These are phyloP conservation scores for Parazoanthus atlanticus DNA, from an alignment of 92 coral and sea anemone species.

Conservation along the genomic window DNA sequence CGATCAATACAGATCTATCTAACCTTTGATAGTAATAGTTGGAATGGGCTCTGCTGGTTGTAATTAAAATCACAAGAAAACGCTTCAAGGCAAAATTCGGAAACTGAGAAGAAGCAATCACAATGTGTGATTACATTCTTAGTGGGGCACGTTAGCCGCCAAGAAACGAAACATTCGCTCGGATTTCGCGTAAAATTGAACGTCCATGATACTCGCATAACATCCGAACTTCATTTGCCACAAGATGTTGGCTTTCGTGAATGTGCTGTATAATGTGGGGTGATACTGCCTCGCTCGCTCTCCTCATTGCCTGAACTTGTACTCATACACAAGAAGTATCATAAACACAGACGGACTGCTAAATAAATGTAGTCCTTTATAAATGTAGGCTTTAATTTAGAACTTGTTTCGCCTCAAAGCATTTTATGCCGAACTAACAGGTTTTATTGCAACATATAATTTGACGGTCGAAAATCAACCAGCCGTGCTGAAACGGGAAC, in stretches of 20 bases:
- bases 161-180: slow-evolving; percentile 23
- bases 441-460: background rate
- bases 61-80: slow-evolving; percentile 20
- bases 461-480: background rate
- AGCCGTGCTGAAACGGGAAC: slow-evolving; percentile 26
- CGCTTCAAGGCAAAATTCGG: slow-evolving; percentile 40
- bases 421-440: background rate
- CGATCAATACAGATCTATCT: slow-evolving; percentile 10
- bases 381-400: no score
- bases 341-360: background rate
- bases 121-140: slow-evolving; percentile 28
- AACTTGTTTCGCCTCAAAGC: background rate
- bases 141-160: background rate
- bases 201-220: background rate
- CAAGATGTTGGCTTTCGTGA: slow-evolving; percentile 19
- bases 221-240: slow-evolving; percentile 27
- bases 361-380: background rate
- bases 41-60: background rate
- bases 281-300: background rate
- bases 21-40: background rate
- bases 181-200: slow-evolving; percentile 16
- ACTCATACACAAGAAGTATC: background rate
- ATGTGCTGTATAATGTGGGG: background rate
- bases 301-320: background rate
- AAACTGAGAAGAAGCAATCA: background rate